Evolutionary conservation across 2,888 invertebrate species (phyloP).

Genomic region (Yponomeuta cagnagella): DNA sequence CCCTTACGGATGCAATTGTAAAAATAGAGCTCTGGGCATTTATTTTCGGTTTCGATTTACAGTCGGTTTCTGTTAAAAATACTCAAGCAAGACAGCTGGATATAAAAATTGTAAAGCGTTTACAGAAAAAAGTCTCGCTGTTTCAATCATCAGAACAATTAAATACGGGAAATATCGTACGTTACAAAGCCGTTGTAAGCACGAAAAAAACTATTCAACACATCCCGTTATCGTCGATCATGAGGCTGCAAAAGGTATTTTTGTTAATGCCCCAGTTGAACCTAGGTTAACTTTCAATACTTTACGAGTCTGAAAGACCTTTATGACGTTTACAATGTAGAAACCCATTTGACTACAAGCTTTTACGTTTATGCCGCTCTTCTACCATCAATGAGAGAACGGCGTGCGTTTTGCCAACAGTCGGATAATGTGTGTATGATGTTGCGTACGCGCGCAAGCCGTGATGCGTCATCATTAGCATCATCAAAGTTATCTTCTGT

Average conservation of each 20-base stretch:
- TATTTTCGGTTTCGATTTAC: slow-evolving; percentile 2
- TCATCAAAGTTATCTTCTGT: neutral
- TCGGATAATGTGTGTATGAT: slow-evolving; percentile 17
- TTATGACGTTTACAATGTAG: neutral
- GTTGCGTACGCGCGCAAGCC: slow-evolving; percentile 23
- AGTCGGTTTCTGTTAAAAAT: neutral
- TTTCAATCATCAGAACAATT: neutral
- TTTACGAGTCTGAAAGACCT: neutral
- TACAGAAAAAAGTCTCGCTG: neutral
- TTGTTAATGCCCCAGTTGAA: neutral
- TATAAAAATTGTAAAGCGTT: neutral
- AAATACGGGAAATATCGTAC: neutral
- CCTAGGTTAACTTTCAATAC: neutral
- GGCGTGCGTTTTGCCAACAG: slow-evolving; percentile 48
- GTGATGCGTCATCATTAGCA: neutral
- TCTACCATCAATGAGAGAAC: slow-evolving; percentile 2
- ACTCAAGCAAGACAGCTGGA: neutral
- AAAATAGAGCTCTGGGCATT: slow-evolving; percentile 11
- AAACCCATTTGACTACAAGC: neutral
- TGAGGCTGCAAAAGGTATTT: neutral
- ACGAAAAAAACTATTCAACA: neutral
- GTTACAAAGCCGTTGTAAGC: neutral
- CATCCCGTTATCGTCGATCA: neutral
- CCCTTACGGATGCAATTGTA: slow-evolving; percentile 10
- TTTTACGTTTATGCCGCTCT: neutral